Evolutionary conservation across 2,797 vertebrate genomes (phyloP).

Genomic region (Bucorvus abyssinicus): DNA sequence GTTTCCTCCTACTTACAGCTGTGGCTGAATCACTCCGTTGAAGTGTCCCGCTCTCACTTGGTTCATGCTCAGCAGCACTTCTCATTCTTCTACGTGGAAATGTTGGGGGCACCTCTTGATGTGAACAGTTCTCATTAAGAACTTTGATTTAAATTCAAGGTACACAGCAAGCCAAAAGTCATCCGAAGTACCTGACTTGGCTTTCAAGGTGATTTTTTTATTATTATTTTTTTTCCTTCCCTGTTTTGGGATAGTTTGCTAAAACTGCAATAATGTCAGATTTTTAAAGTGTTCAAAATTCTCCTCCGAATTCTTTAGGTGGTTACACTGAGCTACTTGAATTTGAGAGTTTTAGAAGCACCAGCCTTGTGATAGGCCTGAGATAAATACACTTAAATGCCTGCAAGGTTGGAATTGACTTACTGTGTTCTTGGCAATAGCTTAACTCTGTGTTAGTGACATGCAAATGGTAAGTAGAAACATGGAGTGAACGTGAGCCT

Average conservation of each 20-base stretch:
- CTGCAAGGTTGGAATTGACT: not conserved
- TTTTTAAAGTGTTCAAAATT: not conserved
- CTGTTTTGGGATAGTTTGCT: not conserved
- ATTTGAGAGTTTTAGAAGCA: not conserved
- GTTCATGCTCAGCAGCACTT: not conserved
- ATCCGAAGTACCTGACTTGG: not conserved
- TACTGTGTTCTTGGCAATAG: not conserved
- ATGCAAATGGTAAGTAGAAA: not conserved
- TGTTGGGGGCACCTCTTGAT: not conserved
- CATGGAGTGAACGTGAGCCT: rapidly evolving
- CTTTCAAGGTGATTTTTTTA: not conserved
- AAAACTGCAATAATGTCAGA: not conserved
- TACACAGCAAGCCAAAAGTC: not conserved
- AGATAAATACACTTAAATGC: not conserved
- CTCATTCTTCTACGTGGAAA: not conserved
- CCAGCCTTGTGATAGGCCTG: not conserved
- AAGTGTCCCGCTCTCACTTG: not conserved
- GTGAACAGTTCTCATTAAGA: not conserved
- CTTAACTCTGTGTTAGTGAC: not conserved
- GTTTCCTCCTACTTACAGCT: not conserved
- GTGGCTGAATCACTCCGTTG: not conserved
- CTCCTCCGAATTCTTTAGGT: not conserved
- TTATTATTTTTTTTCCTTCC: not conserved
- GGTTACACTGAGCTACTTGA: slow-evolving; percentile 37
- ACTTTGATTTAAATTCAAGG: not conserved